Conservation (phyloP, 1,140 invertebrate genomes). For the Pararge aegeria region DNA sequence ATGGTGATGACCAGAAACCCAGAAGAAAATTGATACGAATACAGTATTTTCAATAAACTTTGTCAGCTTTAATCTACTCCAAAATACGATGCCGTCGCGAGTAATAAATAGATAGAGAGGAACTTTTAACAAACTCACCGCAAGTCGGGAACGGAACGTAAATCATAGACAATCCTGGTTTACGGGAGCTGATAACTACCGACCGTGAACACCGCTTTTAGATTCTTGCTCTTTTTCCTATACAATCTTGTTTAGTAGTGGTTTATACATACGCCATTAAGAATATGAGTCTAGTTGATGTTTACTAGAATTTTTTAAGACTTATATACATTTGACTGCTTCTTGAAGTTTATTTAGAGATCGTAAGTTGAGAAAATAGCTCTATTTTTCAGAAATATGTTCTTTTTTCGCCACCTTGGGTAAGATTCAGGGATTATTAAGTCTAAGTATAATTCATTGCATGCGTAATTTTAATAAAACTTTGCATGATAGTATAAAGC, state of each 20-base stretch:
- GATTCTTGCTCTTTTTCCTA: background rate
- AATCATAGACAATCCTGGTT: conserved; percentile 2
- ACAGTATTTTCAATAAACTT: background rate
- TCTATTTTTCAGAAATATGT: too few species aligned
- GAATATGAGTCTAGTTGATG: too few species aligned
- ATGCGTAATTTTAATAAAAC: too few species aligned
- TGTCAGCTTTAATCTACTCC: background rate
- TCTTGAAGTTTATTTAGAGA: too few species aligned
- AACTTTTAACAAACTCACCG: conserved; percentile 2
- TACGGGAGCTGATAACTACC: conserved; percentile 3
- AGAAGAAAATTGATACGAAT: background rate
- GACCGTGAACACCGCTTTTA: background rate
- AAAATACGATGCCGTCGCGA: background rate
- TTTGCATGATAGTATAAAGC: too few species aligned
- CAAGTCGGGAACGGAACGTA: background rate
- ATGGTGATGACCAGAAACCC: too few species aligned
- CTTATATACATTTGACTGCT: too few species aligned
- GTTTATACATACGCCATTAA: background rate
- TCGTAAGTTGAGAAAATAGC: too few species aligned
- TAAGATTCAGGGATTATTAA: too few species aligned
- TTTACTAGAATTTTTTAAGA: too few species aligned
- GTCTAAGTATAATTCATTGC: too few species aligned
- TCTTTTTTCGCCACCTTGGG: too few species aligned
- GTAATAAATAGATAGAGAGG: background rate
- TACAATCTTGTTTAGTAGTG: background rate